Conservation (phyloP, 1,140 invertebrate genomes). For the Arion vulgaris region DNA sequence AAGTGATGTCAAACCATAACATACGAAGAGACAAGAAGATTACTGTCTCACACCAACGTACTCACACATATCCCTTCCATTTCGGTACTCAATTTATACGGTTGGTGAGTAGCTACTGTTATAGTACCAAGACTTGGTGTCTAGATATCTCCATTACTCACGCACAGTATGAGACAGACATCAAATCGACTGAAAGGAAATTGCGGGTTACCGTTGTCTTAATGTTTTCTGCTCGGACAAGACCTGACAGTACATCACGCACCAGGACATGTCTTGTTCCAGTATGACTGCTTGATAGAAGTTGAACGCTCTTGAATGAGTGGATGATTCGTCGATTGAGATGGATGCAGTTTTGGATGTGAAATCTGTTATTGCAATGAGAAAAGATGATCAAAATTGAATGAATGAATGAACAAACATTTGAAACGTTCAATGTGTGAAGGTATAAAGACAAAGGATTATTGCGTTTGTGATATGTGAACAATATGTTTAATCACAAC, state of each 20-base stretch:
- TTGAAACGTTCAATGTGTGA: too few relatives aligned
- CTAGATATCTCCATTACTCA: slow-evolving; percentile 22
- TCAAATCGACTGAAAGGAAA: slow-evolving; percentile 1
- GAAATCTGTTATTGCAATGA: too few relatives aligned
- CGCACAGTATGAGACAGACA: not conserved
- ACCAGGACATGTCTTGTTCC: not conserved
- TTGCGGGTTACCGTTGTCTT: not conserved
- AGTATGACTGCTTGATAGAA: not conserved
- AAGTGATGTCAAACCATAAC: too few relatives aligned
- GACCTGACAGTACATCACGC: not conserved
- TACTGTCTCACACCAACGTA: too few relatives aligned
- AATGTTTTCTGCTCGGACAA: not conserved
- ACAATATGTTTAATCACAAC: too few relatives aligned
- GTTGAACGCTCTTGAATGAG: not conserved
- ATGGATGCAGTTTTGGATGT: not conserved
- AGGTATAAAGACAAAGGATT: too few relatives aligned
- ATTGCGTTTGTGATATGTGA: too few relatives aligned
- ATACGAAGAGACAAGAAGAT: too few relatives aligned
- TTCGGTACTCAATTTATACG: too few relatives aligned
- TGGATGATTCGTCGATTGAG: not conserved
- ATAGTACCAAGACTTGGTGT: not conserved
- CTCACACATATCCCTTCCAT: too few relatives aligned
- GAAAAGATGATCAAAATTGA: not conserved
- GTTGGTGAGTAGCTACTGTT: too few relatives aligned
- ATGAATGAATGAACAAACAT: too few relatives aligned